A percentile compares a stretch with the other conserved stretches of the same genome.
Evolutionary conservation across 2,113 vertebrate genomes (phyloP).

Genomic region (Passerina amoena): DNA sequence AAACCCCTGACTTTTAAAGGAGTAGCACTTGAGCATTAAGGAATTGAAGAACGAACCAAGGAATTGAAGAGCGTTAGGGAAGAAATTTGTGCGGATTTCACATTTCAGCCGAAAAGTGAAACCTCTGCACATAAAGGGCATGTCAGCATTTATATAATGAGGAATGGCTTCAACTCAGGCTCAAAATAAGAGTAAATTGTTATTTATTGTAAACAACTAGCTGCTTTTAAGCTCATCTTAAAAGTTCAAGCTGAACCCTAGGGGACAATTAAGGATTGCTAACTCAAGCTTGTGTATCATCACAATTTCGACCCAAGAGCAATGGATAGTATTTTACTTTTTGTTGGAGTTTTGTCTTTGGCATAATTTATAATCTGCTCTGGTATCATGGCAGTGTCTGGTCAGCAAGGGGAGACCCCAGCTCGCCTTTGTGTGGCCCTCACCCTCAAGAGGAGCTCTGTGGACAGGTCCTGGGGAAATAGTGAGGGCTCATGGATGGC

Average conservation of each 20-base stretch:
- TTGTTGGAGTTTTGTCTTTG: not conserved
- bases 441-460: not conserved
- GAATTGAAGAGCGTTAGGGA: not conserved
- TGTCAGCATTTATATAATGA: not conserved
- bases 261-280: not conserved
- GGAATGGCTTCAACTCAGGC: not conserved
- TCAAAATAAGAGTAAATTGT: not conserved
- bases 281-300: not conserved
- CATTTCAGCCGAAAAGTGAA: not conserved
- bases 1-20: not conserved
- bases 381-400: not conserved
- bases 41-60: not conserved
- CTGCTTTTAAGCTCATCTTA: not conserved
- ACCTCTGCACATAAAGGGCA: not conserved
- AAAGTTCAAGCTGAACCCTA: not conserved
- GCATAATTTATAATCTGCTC: not conserved
- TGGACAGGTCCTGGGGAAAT: not conserved
- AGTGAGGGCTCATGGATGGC: rapidly evolving
- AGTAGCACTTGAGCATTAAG: not conserved
- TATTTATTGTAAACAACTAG: not conserved
- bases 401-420: not conserved
- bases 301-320: not conserved
- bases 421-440: not conserved
- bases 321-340: not conserved
- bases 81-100: not conserved